Evolutionary conservation across 1,140 invertebrate genomes (phyloP).

Genomic region (Telenomus remus): DNA sequence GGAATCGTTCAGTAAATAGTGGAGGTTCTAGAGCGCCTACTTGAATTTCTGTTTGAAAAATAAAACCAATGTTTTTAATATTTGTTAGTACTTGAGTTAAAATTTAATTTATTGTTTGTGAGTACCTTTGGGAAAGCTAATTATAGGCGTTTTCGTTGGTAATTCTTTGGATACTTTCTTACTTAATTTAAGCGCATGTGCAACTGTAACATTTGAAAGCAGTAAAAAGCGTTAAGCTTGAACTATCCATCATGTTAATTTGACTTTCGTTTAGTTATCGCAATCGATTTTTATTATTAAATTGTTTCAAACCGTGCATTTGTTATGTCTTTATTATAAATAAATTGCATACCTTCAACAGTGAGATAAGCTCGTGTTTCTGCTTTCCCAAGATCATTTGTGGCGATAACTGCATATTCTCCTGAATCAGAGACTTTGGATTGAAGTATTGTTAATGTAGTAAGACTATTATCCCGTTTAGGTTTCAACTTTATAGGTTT

Average conservation of each 20-base stretch:
- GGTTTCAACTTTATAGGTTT: constrained; percentile 79
- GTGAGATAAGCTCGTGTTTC: constrained; percentile 85
- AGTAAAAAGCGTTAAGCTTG: background rate
- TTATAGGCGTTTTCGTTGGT: constrained; percentile 53
- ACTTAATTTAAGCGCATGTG: constrained; percentile 52
- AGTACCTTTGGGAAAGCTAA: constrained; percentile 47
- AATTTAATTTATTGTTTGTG: background rate
- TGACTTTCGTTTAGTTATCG: too few species aligned
- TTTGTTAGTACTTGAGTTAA: too few species aligned
- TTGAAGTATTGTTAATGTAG: constrained; percentile 82
- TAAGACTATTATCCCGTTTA: constrained; percentile 81
- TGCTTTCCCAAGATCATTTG: constrained; percentile 84
- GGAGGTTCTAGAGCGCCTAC: constrained; percentile 77
- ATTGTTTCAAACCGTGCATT: too few species aligned
- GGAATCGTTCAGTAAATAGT: constrained; percentile 90
- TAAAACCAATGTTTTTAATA: background rate
- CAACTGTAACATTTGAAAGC: constrained; percentile 54
- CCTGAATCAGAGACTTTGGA: constrained; percentile 82
- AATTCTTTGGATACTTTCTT: constrained; percentile 55
- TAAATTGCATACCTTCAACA: constrained; percentile 81
- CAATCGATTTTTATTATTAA: too few species aligned
- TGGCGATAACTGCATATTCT: constrained; percentile 87
- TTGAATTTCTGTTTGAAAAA: constrained; percentile 30
- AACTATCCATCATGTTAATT: too few species aligned
- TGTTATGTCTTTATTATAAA: background rate